Evolutionary conservation across 35 echinoderm and acorn worm species (phyloP), one percentile per base, ranked within the genome.

Genomic region (Ophioderma brevispina): DNA sequence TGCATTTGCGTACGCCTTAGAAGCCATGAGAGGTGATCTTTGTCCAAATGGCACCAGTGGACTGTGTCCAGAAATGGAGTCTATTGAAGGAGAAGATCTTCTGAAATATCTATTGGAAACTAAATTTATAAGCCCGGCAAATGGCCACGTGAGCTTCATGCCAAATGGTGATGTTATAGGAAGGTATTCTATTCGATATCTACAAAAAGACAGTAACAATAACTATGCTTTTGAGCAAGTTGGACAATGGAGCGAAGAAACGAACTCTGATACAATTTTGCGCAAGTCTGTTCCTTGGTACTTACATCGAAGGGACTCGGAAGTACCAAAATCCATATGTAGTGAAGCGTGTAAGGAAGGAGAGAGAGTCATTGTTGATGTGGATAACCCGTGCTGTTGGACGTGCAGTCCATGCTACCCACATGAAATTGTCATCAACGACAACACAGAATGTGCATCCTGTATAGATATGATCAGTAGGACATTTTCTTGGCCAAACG

Each of bases 361-460:
- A 5, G 90, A 98, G 38, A 89, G 70, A 15, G 55, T 39, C 39
- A 92, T 42, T 38, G 76, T 87, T 13, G 56, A 90, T 32, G 89
- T 87, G 46, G 93, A 98, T 14, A 95, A 92, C 78, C 85, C 90
- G 15, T 98, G 96, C 40, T 98, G 96, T 55, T 98, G 96, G 96
- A 91, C 82, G 25, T 98, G 96, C 75, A 87, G 84, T 0, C 0
- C 0, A n/a, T 98, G 96, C 70, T 38, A 76, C 36, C 36, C 14
- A 0, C 80, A 75, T 50, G 86, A 94, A 55, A 92, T 98, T 0
- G 92, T 98, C 0, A 85, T 70, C 13, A 59, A 92, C 36, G 92
- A 96, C 36, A 90, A 86, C 43, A 92, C 94, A 0, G 42, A 34
- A 17, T 96, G 94, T 39, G 43, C 38, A 18, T 88, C 94, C 13